phyloP scores from a whole-genome alignment of 2,797 vertebrate genomes.

The Capromys pilorides region DNA sequence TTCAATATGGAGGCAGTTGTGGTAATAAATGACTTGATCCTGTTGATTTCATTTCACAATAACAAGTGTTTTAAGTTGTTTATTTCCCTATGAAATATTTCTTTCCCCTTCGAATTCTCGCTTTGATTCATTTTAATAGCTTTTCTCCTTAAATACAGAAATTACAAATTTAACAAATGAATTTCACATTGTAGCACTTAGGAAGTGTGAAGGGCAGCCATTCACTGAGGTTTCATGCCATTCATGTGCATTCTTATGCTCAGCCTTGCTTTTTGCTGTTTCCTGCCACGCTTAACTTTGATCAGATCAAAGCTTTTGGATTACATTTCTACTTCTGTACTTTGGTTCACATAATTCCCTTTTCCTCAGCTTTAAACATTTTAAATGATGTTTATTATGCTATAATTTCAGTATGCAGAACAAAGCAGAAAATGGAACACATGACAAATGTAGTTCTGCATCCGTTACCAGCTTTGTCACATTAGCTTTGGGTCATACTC shows the following conservation, averaged over 20 bases:
- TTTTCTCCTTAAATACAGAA: slow-evolving; percentile 17
- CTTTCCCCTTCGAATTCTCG: not conserved
- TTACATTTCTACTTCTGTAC: not conserved
- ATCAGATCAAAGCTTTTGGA: not conserved
- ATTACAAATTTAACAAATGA: slow-evolving; percentile 38
- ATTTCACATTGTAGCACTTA: not conserved
- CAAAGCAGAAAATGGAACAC: slow-evolving; percentile 33
- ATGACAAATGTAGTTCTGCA: not conserved
- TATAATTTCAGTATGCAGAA: not conserved
- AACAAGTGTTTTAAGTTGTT: not conserved
- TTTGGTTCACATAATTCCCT: not conserved
- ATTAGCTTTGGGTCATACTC: not conserved
- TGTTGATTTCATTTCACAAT: slow-evolving; percentile 14
- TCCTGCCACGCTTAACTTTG: not conserved
- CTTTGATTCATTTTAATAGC: slow-evolving; percentile 20
- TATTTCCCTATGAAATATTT: slow-evolving; percentile 16
- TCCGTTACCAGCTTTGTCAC: not conserved
- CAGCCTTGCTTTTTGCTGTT: not conserved
- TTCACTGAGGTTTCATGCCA: not conserved
- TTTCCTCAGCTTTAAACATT: not conserved
- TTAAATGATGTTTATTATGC: not conserved
- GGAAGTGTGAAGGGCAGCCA: not conserved
- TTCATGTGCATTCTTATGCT: not conserved
- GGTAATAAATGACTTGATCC: not conserved
- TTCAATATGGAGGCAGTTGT: not conserved